Evolutionary conservation across 2,888 invertebrate genomes (phyloP), one percentile per base, ranked within the genome.

Genomic region (Timema cristinae): DNA sequence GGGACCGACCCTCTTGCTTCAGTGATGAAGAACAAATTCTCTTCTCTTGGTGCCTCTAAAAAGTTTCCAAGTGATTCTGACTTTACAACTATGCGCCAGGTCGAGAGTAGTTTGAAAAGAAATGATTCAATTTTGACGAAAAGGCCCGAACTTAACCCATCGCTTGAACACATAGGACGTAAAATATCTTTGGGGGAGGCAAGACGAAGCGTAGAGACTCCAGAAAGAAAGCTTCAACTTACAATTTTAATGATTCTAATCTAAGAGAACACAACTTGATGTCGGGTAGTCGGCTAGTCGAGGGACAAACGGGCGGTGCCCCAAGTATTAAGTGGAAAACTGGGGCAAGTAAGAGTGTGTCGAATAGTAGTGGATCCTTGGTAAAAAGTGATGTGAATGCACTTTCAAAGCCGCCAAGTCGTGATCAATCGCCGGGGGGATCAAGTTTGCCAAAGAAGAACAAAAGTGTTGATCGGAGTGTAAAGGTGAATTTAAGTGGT

Each of bases 141-240:
- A 13, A 63, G 63, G 48, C 63, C 63, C 11, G 63, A 63, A 7
- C 9, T 9, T 63, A 48, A 6, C 7, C 48, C 63, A 7, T 47
- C 63, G 6, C 48, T 47, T 13, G 63, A 63, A 48, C 63, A 16
- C 6, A 48, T 47, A 13, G 63, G 63, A 47, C 48, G 63, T 13
- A 63, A 63, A 63, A 9, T 63, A 48, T 63, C 63, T 11, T 9
- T 59, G 8, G 63, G 72, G 54, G 73, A 69, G 81, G 81, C 56
- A 83, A 83, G 79, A 82, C 82, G 70, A 84, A 84, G 77, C 83
- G 84, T 79, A 86, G 86, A 79, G 88, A 88, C 77, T 87, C 87
- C 81, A 84, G 86, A 79, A 88, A 86, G 79, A 87, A 87, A 78
- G 80, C 84, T 32, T 76, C 76, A 54, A 73, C 76, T 75, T 81